A percentile compares a stretch with the other conserved stretches of the same genome.
Evolutionary conservation across 2,888 invertebrate species (phyloP).

Genomic region (Merodon equestris): DNA sequence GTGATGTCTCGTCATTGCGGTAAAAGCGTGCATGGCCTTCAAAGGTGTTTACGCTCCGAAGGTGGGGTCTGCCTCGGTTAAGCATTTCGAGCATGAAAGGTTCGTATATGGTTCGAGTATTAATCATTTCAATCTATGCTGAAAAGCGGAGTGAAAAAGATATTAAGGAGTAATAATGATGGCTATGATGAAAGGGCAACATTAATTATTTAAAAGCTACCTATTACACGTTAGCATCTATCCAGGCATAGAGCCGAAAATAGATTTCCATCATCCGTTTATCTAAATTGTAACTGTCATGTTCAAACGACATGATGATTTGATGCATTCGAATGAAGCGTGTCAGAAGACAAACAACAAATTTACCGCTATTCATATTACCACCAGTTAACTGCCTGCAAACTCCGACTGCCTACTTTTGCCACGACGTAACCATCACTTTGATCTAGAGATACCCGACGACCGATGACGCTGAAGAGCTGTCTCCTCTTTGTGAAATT

Average conservation of each 20-base stretch:
- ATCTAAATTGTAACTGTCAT: conserved; percentile 68
- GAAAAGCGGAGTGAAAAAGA: not conserved
- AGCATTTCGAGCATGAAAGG: conserved; percentile 19
- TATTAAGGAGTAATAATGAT: no score
- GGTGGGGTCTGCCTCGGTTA: conserved; percentile 47
- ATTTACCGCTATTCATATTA: conserved; percentile 39
- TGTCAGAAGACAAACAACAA: conserved; percentile 60
- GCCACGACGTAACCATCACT: conserved; percentile 65
- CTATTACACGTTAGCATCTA: no score
- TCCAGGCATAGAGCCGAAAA: conserved; percentile 36
- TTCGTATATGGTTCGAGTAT: conserved; percentile 1
- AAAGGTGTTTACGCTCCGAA: conserved; percentile 57
- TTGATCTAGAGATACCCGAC: conserved; percentile 14
- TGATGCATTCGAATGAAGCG: conserved; percentile 63
- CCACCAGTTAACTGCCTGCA: conserved; percentile 7
- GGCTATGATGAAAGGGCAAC: no score
- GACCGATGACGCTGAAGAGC: conserved; percentile 58
- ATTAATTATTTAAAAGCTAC: no score
- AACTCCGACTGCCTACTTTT: conserved; percentile 58
- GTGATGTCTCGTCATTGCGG: conserved; percentile 66
- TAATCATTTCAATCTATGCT: conserved; percentile 33
- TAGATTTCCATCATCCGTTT: conserved; percentile 60
- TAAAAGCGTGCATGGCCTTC: conserved; percentile 64
- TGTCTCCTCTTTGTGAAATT: conserved; percentile 55
- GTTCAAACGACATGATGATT: conserved; percentile 53